Conservation (phyloP, 2,113 vertebrate species). For the Dromaius novaehollandiae region DNA sequence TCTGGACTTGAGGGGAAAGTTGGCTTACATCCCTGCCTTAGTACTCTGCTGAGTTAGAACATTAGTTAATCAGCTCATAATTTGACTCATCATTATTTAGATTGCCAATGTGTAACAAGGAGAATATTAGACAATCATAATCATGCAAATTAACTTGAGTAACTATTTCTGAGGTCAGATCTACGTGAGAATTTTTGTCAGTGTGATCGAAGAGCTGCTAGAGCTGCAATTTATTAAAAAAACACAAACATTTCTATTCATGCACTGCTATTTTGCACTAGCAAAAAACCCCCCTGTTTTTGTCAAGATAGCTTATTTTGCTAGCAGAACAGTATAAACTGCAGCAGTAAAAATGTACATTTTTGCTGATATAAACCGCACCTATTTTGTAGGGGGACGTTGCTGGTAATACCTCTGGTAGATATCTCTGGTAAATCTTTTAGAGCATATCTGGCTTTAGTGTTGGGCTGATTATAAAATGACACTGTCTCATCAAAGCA, state of each 20-base stretch:
- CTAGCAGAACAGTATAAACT: not conserved
- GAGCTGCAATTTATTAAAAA: not conserved
- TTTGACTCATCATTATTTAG: not conserved
- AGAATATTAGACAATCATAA: not conserved
- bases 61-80: not conserved
- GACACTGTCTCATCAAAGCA: not conserved
- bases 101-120: not conserved
- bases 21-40: not conserved
- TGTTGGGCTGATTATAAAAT: not conserved
- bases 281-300: not conserved
- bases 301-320: not conserved
- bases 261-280: not conserved
- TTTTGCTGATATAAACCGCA: not conserved
- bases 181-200: not conserved
- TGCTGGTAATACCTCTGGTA: not conserved
- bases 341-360: not conserved
- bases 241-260: not conserved
- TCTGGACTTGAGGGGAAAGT: not conserved
- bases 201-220: not conserved
- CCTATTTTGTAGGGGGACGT: not conserved
- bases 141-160: conserved; percentile 32
- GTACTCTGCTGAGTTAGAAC: not conserved
- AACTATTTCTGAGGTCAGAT: not conserved
- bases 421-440: not conserved
- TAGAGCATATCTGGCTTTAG: not conserved